phyloP scores from a whole-genome alignment of 1,140 invertebrate genomes.

The Halictus rubicundus region DNA sequence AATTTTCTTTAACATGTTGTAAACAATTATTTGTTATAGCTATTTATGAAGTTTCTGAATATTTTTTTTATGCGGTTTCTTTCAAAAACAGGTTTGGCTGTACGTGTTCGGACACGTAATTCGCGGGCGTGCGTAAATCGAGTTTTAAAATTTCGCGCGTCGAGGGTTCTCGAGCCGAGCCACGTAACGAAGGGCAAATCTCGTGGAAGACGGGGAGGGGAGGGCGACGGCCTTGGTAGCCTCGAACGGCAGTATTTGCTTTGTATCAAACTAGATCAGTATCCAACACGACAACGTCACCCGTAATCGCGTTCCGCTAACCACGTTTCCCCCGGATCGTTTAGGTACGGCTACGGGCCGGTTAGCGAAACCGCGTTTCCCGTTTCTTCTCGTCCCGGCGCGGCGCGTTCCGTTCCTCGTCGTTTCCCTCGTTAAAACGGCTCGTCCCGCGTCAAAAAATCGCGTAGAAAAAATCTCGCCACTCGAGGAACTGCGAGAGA shows the following conservation, averaged over 20 bases:
- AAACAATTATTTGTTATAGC: too few relatives aligned
- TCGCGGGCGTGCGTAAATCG: background rate
- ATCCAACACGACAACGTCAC: background rate
- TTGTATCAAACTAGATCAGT: constrained; percentile 5
- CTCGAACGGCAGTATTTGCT: background rate
- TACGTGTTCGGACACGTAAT: background rate
- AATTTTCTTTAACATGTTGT: too few relatives aligned
- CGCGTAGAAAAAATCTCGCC: too few relatives aligned
- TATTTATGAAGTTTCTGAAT: too few relatives aligned
- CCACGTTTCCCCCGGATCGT: constrained; percentile 20
- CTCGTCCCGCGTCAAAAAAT: too few relatives aligned
- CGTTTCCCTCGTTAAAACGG: background rate
- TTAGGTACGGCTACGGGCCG: background rate
- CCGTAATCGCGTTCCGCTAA: constrained; percentile 37
- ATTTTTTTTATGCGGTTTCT: too few relatives aligned
- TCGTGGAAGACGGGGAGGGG: background rate
- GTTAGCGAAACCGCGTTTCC: constrained; percentile 5
- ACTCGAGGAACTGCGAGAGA: too few relatives aligned
- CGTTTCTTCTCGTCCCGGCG: background rate
- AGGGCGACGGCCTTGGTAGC: too few relatives aligned
- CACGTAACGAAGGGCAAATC: background rate
- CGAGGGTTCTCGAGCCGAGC: background rate
- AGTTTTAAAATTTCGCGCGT: background rate
- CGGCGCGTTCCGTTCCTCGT: too few relatives aligned
- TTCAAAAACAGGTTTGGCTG: too few relatives aligned